Base-by-base conservation (phyloP, 2,113 vertebrate genomes). In the Passerina amoena region DNA sequence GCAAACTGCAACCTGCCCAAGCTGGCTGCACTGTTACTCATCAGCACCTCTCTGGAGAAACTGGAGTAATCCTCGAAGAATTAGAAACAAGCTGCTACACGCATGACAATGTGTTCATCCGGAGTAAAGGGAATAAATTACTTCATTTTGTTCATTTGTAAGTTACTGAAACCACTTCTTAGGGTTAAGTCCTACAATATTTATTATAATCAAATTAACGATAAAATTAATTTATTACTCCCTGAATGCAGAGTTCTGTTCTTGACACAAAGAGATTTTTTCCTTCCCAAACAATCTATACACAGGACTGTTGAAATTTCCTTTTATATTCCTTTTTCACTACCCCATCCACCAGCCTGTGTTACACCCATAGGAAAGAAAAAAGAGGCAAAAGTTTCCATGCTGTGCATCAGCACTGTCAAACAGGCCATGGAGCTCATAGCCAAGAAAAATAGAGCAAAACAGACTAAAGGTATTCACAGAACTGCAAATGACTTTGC, bases 401-500 rank as follows among this genome's bases (percentile, higher is more conserved):
- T 16, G 33, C 40, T 73, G 33, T 79, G 57, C 56, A 77, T 63
- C n/a, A 82, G 71, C 64, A 59, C 79, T 81, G 81, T 94, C 86
- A 77, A 75, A 72, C 21, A 94, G 61, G 17, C 69, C 90, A 75
- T 54, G 85, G 63, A 90, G 72, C 30, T 25, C 87, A 60, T 8
- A 86, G 53, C 38, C 50, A 63, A 96, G 70, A 61, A 86, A 82
- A 75, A 88, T 64, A 93, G 4, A 88, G 37, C 77, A 86, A 96
- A 72, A 92, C 1, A 47, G 30, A 81, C 33, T 65, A 68, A 44
- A 96, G 53, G 59, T 79, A 40, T 76, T 87, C 85, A 84, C 79
- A 83, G 27, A 85, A 66, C 50, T 54, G 38, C 89, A 96, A 96
- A 92, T 65, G 86, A 83, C 84, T 79, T 61, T 95, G 71, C 77